Percentiles rank a stretch among this genome's conserved stretches.
Conservation (phyloP, 2,797 vertebrate genomes). For the Spizella passerina region DNA sequence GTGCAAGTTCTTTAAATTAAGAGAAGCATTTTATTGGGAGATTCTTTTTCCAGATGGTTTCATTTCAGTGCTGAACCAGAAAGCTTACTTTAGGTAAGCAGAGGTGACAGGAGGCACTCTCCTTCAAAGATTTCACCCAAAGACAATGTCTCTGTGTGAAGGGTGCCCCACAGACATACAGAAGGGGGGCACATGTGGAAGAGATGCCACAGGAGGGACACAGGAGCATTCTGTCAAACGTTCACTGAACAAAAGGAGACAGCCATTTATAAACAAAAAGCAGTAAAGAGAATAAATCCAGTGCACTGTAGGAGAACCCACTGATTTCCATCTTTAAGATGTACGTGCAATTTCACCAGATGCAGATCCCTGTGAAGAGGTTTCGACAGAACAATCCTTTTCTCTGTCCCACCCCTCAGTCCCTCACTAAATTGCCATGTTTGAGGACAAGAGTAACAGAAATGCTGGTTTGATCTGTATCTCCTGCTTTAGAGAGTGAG, state of each 20-base stretch:
- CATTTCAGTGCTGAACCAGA: neutral
- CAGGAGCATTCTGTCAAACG: neutral
- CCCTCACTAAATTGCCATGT: neutral
- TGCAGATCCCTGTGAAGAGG: neutral
- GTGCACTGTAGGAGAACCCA: neutral
- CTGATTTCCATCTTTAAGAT: neutral
- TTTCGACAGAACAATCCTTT: neutral
- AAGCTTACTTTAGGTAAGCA: neutral
- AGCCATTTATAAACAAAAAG: neutral
- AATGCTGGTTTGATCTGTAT: neutral
- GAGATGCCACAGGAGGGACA: neutral
- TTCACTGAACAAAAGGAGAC: neutral
- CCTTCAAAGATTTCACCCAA: neutral
- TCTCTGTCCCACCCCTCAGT: neutral
- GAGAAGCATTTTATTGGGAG: slow-evolving; percentile 13
- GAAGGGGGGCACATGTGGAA: neutral
- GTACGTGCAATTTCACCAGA: neutral
- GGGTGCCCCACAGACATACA: neutral
- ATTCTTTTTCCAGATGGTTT: slow-evolving; percentile 43
- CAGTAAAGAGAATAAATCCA: neutral
- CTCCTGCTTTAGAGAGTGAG: neutral
- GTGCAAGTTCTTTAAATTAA: slow-evolving; percentile 35
- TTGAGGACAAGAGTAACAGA: neutral
- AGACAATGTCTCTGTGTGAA: neutral
- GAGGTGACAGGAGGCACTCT: neutral